Evolutionary conservation across 2,888 invertebrate species (phyloP).

Genomic region (Nasonovia ribisnigri): DNA sequence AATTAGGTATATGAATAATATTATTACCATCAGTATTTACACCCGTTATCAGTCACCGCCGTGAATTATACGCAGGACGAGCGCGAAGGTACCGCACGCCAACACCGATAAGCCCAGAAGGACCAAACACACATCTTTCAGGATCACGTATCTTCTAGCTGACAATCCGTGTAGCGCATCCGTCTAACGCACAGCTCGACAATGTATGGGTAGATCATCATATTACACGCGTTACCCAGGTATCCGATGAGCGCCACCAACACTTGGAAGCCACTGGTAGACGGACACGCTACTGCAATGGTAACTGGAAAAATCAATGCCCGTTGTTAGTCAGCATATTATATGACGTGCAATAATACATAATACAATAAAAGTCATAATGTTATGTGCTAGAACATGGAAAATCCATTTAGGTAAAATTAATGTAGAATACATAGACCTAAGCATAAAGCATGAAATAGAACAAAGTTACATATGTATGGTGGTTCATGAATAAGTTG

Average conservation of each 20-base stretch:
- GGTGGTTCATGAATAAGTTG: background rate
- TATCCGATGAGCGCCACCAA: background rate
- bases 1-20: too few relatives aligned
- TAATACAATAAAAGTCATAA: background rate
- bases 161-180: too few relatives aligned
- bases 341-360: background rate
- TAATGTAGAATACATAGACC: background rate
- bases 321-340: background rate
- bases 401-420: background rate
- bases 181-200: too few relatives aligned
- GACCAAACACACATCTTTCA: too few relatives aligned
- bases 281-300: background rate
- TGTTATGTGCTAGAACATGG: too few relatives aligned
- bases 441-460: background rate
- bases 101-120: too few relatives aligned
- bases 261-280: background rate
- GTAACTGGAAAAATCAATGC: background rate
- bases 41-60: too few relatives aligned
- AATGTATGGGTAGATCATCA: too few relatives aligned
- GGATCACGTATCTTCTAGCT: too few relatives aligned
- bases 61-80: too few relatives aligned
- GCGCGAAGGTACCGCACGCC: too few relatives aligned
- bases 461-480: background rate
- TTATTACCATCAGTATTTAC: too few relatives aligned
- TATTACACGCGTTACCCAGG: slow-evolving; percentile 18